phyloP scores from a whole-genome alignment of 1,140 invertebrate genomes.

The Condylostylus longicornis region DNA sequence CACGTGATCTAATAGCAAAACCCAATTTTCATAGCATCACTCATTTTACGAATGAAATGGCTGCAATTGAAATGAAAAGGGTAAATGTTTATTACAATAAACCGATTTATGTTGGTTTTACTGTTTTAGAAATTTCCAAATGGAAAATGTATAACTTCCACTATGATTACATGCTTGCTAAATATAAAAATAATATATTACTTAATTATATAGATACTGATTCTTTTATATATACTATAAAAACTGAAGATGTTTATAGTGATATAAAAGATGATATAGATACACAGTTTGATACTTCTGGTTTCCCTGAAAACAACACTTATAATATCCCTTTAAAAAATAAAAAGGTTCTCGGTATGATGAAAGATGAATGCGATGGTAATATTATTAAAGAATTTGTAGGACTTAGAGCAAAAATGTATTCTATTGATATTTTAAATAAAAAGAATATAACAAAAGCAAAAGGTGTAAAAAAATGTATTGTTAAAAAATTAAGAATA shows the following conservation, averaged over 20 bases:
- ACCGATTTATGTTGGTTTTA: conserved; percentile 31
- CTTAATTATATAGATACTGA: conserved; percentile 34
- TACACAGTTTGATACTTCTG: conserved; percentile 21
- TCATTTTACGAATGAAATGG: conserved; percentile 28
- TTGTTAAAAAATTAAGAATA: conserved; percentile 10
- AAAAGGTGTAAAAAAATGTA: conserved; percentile 12
- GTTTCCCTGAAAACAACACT: no score
- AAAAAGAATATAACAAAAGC: conserved; percentile 7
- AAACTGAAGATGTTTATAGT: conserved; percentile 30
- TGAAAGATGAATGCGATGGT: conserved; percentile 22
- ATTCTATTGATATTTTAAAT: conserved; percentile 3
- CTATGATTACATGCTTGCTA: conserved; percentile 16
- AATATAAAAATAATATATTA: conserved; percentile 18
- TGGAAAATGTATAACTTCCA: conserved; percentile 24
- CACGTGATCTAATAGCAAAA: conserved; percentile 24
- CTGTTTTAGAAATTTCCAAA: conserved; percentile 31
- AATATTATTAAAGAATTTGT: conserved; percentile 19
- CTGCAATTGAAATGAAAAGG: conserved; percentile 27
- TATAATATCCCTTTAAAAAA: no score
- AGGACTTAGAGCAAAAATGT: conserved; percentile 17
- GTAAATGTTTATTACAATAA: conserved; percentile 26
- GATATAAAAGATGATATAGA: conserved; percentile 23
- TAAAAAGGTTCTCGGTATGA: conserved; percentile 17
- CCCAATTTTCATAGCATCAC: conserved; percentile 27
- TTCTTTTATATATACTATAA: conserved; percentile 27